Conservation (phyloP, 2,888 invertebrate genomes). For the Agriotes lineatus region DNA sequence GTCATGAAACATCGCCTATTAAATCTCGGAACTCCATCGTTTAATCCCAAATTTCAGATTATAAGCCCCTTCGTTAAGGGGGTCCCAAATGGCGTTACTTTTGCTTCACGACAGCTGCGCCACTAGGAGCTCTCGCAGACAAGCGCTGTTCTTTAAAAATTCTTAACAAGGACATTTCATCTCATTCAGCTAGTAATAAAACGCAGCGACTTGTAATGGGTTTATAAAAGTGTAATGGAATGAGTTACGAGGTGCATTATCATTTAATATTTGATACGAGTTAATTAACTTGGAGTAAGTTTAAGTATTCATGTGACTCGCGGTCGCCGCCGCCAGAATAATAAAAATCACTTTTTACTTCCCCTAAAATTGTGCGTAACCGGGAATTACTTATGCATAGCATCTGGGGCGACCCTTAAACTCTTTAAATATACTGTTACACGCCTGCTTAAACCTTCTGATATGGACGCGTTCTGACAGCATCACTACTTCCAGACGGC, state of each 20-base stretch:
- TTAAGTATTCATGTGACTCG: conserved; percentile 46
- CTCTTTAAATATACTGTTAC: conserved; percentile 25
- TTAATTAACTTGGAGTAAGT: conserved; percentile 48
- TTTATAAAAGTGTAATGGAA: conserved; percentile 11
- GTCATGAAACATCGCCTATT: too few relatives aligned
- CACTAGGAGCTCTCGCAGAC: too few relatives aligned
- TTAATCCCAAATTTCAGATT: too few relatives aligned
- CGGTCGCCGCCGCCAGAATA: conserved; percentile 28
- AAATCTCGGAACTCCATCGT: too few relatives aligned
- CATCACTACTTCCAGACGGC: neutral
- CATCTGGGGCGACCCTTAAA: conserved; percentile 29
- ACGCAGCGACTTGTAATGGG: neutral
- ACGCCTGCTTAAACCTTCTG: conserved; percentile 23
- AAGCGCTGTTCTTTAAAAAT: too few relatives aligned
- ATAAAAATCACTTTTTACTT: conserved; percentile 38
- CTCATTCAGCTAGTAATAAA: conserved; percentile 7
- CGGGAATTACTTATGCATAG: conserved; percentile 33
- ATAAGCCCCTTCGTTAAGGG: too few relatives aligned
- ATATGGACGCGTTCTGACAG: conserved; percentile 25
- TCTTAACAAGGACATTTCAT: neutral
- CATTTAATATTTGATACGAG: conserved; percentile 50
- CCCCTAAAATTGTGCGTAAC: conserved; percentile 30
- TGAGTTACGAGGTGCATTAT: conserved; percentile 42
- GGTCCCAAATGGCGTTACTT: too few relatives aligned
- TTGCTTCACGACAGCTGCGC: too few relatives aligned